Base-by-base conservation (phyloP, 2,113 vertebrate species). In the Sula dactylatra region DNA sequence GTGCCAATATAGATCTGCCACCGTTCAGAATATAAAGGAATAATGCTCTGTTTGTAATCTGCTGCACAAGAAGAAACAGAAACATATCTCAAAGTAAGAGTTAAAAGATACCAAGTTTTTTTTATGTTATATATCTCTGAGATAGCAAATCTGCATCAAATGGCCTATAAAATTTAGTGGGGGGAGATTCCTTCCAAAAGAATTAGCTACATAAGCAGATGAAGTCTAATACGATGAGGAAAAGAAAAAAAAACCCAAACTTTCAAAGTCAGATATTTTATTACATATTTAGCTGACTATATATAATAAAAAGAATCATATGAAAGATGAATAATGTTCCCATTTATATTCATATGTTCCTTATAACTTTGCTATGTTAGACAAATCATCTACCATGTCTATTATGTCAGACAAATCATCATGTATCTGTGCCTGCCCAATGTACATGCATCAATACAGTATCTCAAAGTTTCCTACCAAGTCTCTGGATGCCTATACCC, bases 131-230 rank as follows among this genome's bases (percentile, higher is more conserved):
- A 20, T 17, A 36, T 14, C 36, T 87, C 72, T n/a, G 52, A 92
- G 77, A 54, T 20, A 89, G 36, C 13, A 92, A 85, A 82, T 72
- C 44, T 84, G 38, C 61, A 91, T 36, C 91, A 95, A 92, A 87
- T 65, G 34, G 32, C 55, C 73, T 92, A 61, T 79, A 92, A 96
- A 88, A 86, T 87, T 78, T 56, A 69, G 45, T 4, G 7, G 40
- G 31, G n/a, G 52, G 27, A 55, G 34, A 92, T 54, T 71, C 49
- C 34, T 89, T 89, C 69, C 65, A 73, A 69, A 78, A 71, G 31
- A 55, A 84, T 78, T 84, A 90, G 21, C 76, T 84, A 72, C 31
- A 32, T 52, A 76, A 72, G 34, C 21, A 84, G 49, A 92, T 78
- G 19, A 94, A 93, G 69, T 38, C 44, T 54, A 86, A 74, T 32